Evolutionary conservation across 2,113 vertebrate species (phyloP).

Genomic region (Salvelinus alpinus): DNA sequence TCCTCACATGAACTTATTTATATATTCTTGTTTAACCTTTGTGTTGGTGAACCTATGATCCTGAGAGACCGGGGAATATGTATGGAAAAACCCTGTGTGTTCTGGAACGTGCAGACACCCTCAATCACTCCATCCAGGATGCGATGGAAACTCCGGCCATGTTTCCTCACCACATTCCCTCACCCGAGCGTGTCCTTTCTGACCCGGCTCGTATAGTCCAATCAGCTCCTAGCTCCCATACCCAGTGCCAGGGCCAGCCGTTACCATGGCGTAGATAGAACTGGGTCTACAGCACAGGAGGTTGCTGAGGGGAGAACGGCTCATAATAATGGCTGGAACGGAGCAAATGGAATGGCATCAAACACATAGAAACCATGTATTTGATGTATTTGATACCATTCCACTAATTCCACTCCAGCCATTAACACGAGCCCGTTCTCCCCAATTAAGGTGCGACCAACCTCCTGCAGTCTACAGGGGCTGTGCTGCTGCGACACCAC

Average conservation of each 20-base stretch:
- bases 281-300: no score
- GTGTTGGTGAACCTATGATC: neutral
- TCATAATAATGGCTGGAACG: no score
- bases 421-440: no score
- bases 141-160: slow-evolving; percentile 5
- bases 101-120: neutral
- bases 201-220: slow-evolving; percentile 12
- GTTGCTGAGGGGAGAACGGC: no score
- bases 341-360: no score
- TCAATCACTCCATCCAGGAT: slow-evolving; percentile 1
- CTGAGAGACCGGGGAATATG: neutral
- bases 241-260: no score
- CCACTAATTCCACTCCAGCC: no score
- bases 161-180: slow-evolving; percentile 28
- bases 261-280: no score
- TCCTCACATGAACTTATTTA: neutral
- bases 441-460: no score
- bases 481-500: neutral
- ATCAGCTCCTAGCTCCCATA: neutral
- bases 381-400: no score
- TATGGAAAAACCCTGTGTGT: slow-evolving; percentile 7
- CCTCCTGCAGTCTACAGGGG: slow-evolving; percentile 2
- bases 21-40: neutral
- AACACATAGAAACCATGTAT: no score
- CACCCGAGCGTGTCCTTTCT: slow-evolving; percentile 45